phyloP scores from a whole-genome alignment of 2,797 vertebrate species.

The Rhodeus uyekii region DNA sequence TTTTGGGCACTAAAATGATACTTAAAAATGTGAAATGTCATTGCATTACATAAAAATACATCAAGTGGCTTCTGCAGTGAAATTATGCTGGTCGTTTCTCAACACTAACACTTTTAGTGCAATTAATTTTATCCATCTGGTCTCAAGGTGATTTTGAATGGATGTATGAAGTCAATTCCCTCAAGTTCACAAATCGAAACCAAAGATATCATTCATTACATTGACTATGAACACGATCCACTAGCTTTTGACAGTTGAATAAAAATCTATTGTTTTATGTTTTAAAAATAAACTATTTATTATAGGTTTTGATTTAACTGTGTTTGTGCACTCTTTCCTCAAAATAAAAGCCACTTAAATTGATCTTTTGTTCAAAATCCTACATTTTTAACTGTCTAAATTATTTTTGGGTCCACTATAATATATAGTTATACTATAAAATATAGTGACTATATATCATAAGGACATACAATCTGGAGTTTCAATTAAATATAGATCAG shows the following conservation, averaged over 20 bases:
- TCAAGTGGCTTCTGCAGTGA: background rate
- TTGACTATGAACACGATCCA: background rate
- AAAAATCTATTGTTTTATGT: background rate
- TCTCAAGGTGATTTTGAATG: background rate
- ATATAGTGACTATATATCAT: background rate
- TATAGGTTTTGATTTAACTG: background rate
- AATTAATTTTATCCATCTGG: background rate
- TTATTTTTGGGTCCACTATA: background rate
- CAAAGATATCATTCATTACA: background rate
- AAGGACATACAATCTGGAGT: background rate
- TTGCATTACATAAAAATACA: too few species aligned
- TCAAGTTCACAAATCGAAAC: background rate
- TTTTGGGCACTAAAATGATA: background rate
- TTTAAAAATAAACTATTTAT: background rate
- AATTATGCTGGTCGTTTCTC: background rate
- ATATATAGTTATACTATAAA: too few species aligned
- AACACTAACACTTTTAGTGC: background rate
- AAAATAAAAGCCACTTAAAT: background rate
- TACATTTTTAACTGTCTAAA: background rate
- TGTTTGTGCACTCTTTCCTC: background rate
- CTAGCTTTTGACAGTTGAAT: background rate
- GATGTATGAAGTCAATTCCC: background rate
- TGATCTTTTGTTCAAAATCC: background rate
- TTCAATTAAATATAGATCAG: slow-evolving; percentile 6
- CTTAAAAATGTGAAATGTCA: background rate